phyloP scores from a whole-genome alignment of 2,888 invertebrate genomes.

The Papilio protenor region DNA sequence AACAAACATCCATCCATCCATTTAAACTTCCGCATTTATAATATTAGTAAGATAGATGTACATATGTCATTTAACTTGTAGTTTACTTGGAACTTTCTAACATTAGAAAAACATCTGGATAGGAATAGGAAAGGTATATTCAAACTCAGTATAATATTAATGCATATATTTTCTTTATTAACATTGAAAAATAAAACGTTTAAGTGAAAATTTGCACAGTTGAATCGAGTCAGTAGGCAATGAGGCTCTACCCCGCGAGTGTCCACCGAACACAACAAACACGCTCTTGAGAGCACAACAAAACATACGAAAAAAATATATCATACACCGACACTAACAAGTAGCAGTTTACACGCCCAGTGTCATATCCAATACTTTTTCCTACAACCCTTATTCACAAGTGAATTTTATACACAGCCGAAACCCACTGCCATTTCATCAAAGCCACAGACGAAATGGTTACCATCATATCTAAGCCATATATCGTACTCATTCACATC shows the following conservation, averaged over 20 bases:
- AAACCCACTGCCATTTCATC: slow-evolving; percentile 73
- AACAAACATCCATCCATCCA: no score
- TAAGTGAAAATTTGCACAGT: slow-evolving; percentile 80
- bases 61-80: no score
- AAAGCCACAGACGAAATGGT: slow-evolving; percentile 54
- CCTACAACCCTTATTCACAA: slow-evolving; percentile 69
- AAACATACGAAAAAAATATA: slow-evolving; percentile 62
- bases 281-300: slow-evolving; percentile 66
- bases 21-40: no score
- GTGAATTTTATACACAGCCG: slow-evolving; percentile 78
- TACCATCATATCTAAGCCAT: slow-evolving; percentile 8
- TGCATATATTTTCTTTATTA: slow-evolving; percentile 80
- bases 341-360: slow-evolving; percentile 56
- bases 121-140: slow-evolving; percentile 1
- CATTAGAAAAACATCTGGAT: not conserved
- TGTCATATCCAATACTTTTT: slow-evolving; percentile 64
- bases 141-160: slow-evolving; percentile 65
- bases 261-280: slow-evolving; percentile 65
- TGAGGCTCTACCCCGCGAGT: slow-evolving; percentile 66
- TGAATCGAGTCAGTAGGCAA: slow-evolving; percentile 65
- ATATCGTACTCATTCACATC: slow-evolving; percentile 1
- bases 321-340: slow-evolving; percentile 65
- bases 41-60: no score
- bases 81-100: no score
- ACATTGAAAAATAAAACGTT: slow-evolving; percentile 75